These are phyloP conservation scores for Hyposoter dolosus DNA, from an alignment of 2,888 invertebrate species.

Conservation along the genomic window DNA sequence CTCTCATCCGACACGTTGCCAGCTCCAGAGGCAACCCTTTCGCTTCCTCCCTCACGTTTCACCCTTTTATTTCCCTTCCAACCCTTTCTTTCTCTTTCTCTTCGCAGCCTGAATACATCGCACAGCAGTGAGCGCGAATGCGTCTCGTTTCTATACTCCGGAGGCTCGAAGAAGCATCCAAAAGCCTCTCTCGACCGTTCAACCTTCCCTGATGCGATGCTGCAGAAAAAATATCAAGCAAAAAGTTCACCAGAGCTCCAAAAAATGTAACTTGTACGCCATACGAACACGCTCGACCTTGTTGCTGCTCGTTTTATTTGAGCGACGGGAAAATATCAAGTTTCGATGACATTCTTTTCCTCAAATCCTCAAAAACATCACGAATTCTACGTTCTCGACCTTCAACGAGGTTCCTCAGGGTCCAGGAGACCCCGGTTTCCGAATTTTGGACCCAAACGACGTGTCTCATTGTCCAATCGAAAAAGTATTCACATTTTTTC, in stretches of 20 bases:
- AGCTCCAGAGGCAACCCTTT: neutral
- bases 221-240: neutral
- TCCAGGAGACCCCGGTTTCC: neutral
- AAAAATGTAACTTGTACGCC: slow-evolving; percentile 47
- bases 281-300: neutral
- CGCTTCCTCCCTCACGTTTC: neutral
- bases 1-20: slow-evolving; percentile 56
- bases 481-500: neutral
- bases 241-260: slow-evolving; percentile 1
- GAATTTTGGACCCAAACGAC: too few species aligned
- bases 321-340: neutral
- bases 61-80: slow-evolving; percentile 5
- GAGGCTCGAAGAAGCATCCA: slow-evolving; percentile 10
- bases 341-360: neutral
- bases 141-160: neutral
- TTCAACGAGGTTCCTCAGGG: too few species aligned
- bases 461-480: too few species aligned
- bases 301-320: slow-evolving; percentile 5
- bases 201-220: neutral
- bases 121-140: neutral
- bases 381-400: too few species aligned
- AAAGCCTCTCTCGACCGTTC: neutral
- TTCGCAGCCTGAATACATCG: neutral
- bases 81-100: slow-evolving; percentile 1
- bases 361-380: too few species aligned